Evolutionary conservation across 2,797 vertebrate species (phyloP), one percentile per base, ranked within the genome.

Genomic region (Melanotaenia maccullochi): DNA sequence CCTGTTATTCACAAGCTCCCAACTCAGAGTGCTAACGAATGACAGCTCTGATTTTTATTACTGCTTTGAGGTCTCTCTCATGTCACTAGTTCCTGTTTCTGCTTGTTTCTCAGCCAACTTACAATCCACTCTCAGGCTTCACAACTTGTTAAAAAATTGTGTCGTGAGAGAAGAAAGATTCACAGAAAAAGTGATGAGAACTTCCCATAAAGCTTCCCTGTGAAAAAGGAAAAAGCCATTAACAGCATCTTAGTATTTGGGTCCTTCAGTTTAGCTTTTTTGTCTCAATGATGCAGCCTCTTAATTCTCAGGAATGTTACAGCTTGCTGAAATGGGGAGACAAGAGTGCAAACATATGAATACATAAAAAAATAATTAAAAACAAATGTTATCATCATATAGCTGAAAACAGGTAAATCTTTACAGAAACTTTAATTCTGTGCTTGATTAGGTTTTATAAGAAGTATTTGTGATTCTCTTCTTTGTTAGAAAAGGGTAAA

Each of bases 21-120:
- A 62, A 71, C 70, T 76, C 78, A 54, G 60, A 83, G 84, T 71
- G 85, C 80, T 89, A 89, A 87, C 66, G 57, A 90, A 89, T 72
- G 79, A 88, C 88, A 83, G 72, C 82, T 55, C 69, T 83, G 82
- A 86, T 89, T 88, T 83, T 86, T 80, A 93, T 92, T 81, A 90
- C 69, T 75, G 75, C 88, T 85, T 79, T 84, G 79, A 90, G 78
- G 61, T 74, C 75, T 79, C 72, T 66, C 73, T 79, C 72, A 47
- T 86, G 81, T 47, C 57, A 61, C 62, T 5, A 47, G 67, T 69
- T 62, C 60, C 47, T 14, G 7, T 71, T 63, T 70, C 47, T 84
- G 65, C 28, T n/a, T 44, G 51, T 44, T 54, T 66, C 32, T 22
- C 32, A 71, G 78, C 63, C 68, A 84, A 67, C 72, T 75, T 25